phyloP scores from a whole-genome alignment of 1,140 invertebrate genomes.

The Caenorhabditis brenneri region DNA sequence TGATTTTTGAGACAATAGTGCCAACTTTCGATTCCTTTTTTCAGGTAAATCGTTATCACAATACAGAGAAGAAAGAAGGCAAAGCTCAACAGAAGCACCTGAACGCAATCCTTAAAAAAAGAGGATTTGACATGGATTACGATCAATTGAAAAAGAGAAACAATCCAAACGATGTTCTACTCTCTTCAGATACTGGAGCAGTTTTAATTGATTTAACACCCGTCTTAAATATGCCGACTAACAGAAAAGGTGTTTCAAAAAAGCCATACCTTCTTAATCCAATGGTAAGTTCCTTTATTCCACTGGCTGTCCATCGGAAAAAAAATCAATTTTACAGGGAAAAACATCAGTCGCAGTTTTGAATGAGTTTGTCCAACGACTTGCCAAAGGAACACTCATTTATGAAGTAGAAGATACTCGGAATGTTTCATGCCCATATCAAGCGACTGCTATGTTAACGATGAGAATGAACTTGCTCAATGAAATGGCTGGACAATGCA shows the following conservation, averaged over 20 bases:
- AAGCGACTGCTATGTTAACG: neutral
- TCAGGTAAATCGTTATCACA: neutral
- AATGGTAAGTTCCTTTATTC: neutral
- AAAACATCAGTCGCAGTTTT: constrained; percentile 3
- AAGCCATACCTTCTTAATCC: constrained; percentile 17
- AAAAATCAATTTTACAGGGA: neutral
- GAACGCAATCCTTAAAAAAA: neutral
- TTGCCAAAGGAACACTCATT: constrained; percentile 6
- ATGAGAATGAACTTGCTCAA: neutral
- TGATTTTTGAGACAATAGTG: neutral
- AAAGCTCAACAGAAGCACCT: neutral
- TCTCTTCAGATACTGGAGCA: neutral
- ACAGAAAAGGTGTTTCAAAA: neutral
- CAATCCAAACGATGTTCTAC: neutral
- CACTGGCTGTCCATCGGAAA: neutral
- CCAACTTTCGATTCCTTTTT: neutral
- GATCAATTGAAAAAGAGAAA: constrained; percentile 19
- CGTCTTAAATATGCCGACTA: neutral
- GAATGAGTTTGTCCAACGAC: constrained; percentile 13
- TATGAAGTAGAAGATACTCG: constrained; percentile 19
- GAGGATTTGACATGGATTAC: constrained; percentile 12
- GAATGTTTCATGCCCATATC: neutral
- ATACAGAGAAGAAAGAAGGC: neutral
- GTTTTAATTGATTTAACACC: constrained; percentile 17
- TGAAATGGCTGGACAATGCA: neutral